A percentile compares a stretch with the other conserved stretches of the same genome.
Conservation (phyloP, 2,797 vertebrate genomes). For the Hypotaenidia philippensis region DNA sequence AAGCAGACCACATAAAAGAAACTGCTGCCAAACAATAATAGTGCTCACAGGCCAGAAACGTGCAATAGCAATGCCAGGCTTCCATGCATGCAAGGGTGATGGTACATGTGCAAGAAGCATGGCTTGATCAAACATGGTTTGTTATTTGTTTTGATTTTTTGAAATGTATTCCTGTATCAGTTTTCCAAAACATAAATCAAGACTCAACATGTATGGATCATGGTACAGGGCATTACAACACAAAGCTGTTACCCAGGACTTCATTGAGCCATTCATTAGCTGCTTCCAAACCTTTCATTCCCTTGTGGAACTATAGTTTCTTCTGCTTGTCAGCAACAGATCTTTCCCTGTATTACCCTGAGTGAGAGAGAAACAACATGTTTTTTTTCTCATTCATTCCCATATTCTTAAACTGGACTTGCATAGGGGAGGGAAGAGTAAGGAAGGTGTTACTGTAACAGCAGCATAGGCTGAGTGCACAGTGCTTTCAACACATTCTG, state of each 20-base stretch:
- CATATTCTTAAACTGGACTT: not conserved
- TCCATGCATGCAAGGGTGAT: not conserved
- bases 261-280: not conserved
- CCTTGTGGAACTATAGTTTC: not conserved
- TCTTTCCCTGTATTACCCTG: not conserved
- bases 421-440: not conserved
- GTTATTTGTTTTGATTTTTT: not conserved
- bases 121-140: not conserved
- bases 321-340: not conserved
- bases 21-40: not conserved
- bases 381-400: not conserved
- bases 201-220: not conserved
- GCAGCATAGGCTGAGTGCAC: not conserved
- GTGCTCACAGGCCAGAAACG: not conserved
- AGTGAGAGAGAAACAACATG: not conserved
- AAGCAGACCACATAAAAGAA: constrained; percentile 29
- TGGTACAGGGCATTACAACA: not conserved
- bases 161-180: not conserved
- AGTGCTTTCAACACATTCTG: not conserved
- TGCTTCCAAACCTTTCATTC: not conserved
- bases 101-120: not conserved
- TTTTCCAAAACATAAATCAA: not conserved
- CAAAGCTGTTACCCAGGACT: not conserved
- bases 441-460: not conserved
- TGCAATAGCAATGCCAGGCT: not conserved